phyloP scores from a whole-genome alignment of 2,797 vertebrate genomes.

The Eulemur rubriventer region DNA sequence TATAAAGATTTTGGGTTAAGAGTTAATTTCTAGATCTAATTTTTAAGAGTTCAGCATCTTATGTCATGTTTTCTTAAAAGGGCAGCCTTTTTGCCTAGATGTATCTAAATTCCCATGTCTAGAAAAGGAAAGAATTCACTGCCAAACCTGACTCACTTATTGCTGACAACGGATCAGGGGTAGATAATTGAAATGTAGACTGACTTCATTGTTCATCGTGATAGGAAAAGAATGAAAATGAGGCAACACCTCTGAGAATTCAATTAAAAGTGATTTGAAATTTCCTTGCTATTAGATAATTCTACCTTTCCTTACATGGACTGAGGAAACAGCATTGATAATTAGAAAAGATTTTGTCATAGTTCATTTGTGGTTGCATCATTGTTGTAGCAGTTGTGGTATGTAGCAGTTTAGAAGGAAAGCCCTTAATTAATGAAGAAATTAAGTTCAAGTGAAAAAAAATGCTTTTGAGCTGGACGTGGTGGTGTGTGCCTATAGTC shows the following conservation, averaged over 20 bases:
- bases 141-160: constrained; percentile 17
- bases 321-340: neutral
- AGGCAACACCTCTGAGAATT: neutral
- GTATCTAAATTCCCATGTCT: neutral
- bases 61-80: neutral
- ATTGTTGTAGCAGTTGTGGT: neutral
- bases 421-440: constrained; percentile 21
- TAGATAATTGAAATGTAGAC: neutral
- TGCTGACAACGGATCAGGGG: neutral
- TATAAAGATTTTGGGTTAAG: neutral
- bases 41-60: neutral
- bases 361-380: neutral
- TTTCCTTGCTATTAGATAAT: neutral
- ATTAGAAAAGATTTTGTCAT: neutral
- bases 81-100: neutral
- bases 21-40: neutral
- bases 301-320: neutral
- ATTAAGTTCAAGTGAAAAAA: constrained; percentile 22
- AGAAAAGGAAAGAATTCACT: neutral
- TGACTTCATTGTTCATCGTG: neutral
- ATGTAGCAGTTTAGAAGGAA: neutral
- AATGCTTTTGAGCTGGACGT: neutral
- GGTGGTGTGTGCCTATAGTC: neutral
- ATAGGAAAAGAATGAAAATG: constrained; percentile 23
- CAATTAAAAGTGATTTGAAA: neutral